phyloP scores from a whole-genome alignment of 64 coral and sea anemone genomes.

The Montipora efflorescens region DNA sequence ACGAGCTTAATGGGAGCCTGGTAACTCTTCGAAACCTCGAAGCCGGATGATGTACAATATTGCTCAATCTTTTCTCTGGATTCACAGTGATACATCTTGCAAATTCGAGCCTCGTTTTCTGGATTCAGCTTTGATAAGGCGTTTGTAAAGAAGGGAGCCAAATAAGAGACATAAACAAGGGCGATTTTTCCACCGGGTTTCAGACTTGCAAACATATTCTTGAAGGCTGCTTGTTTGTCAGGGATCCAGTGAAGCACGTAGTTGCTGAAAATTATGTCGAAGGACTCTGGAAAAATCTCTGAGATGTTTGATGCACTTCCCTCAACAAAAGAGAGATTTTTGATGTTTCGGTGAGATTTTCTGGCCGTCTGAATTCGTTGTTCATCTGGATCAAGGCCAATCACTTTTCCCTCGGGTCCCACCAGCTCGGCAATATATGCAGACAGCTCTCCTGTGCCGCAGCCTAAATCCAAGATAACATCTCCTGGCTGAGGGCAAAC shows the following conservation, averaged over 20 bases:
- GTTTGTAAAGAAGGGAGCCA: not conserved
- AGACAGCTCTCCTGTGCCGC: conserved; percentile 23
- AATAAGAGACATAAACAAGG: not conserved
- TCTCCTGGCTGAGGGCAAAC: not conserved
- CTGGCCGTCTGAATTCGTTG: conserved; percentile 28
- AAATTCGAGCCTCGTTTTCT: too few species aligned
- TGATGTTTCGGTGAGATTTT: not conserved
- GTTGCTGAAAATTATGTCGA: conserved; percentile 31
- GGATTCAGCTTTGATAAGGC: too few species aligned
- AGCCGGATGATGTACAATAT: not conserved
- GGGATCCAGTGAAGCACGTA: conserved; percentile 33
- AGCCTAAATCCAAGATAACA: conserved; percentile 25
- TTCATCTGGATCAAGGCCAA: conserved; percentile 16
- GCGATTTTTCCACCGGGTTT: conserved; percentile 1
- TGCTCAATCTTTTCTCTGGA: too few species aligned
- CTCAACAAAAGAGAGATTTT: conserved; percentile 19
- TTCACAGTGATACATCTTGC: not conserved
- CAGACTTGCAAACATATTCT: conserved; percentile 5
- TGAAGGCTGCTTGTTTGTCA: not conserved
- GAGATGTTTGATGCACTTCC: conserved; percentile 12
- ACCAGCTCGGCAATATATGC: not conserved
- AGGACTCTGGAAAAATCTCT: not conserved
- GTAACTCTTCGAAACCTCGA: not conserved
- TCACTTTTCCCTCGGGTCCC: not conserved
- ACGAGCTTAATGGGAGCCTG: not conserved